Conservation (phyloP, 2,888 invertebrate genomes). For the Caenorhabditis virilis region DNA sequence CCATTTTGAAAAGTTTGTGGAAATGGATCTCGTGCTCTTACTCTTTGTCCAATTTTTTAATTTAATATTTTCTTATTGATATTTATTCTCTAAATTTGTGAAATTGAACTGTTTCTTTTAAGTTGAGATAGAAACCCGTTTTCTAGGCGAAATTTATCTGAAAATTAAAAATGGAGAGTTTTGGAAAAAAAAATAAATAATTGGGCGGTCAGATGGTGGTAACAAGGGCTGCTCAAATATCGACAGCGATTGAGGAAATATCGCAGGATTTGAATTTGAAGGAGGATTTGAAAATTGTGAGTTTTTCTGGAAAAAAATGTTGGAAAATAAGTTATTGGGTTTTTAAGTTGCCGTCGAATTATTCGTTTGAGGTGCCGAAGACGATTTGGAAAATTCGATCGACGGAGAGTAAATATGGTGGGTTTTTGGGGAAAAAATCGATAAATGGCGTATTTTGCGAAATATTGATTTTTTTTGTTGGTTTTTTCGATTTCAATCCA, state of each 20-base stretch:
- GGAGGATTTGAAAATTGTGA: constrained; percentile 61
- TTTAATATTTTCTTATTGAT: constrained; percentile 1
- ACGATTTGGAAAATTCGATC: constrained; percentile 93
- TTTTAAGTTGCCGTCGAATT: constrained; percentile 82
- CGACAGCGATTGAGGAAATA: constrained; percentile 53
- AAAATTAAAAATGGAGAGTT: no score
- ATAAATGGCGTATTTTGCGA: no score
- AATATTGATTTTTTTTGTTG: no score
- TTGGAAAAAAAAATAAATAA: background rate
- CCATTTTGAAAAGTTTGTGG: no score
- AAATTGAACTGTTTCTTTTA: background rate
- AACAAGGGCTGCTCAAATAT: constrained; percentile 29
- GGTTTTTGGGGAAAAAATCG: background rate
- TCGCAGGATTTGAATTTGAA: constrained; percentile 45
- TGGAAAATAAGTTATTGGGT: background rate
- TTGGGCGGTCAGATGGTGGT: background rate
- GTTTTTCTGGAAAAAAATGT: constrained; percentile 10
- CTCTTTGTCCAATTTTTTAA: no score
- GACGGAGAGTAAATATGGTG: constrained; percentile 78
- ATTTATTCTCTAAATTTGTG: background rate
- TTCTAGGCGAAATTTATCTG: no score
- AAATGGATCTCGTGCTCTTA: no score
- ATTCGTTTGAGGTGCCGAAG: constrained; percentile 96
- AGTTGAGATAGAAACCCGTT: background rate
- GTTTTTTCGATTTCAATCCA: no score